Evolutionary conservation across 2,888 invertebrate species (phyloP), one percentile per base, ranked within the genome.

Genomic region (Eupithecia abbreviata): DNA sequence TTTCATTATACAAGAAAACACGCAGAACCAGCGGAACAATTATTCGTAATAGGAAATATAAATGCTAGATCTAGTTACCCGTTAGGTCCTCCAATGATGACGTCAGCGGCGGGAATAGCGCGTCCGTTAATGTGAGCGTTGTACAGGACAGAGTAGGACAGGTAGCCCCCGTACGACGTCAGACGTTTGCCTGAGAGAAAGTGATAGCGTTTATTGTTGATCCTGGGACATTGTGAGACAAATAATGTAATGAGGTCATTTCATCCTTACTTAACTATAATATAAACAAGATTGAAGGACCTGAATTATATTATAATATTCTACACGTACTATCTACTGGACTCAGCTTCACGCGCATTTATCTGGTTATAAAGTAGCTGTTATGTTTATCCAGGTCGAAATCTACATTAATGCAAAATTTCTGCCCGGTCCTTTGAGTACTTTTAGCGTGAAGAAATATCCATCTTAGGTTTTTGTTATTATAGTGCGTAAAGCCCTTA

Each of bases 141-240:
- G 84, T 97, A 98, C 83, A 96, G 96, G 0, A 99, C 94, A 0
- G 96, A 96, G 88, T 98, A 99, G 15, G 96, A 96, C 30, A 99
- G 92, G 77, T 96, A 95, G 0, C 98, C 99, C 4, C 99, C 99
- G 87, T 99, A 99, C 0, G 98, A 97, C 0, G 97, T 97, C 58
- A 99, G 92, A 86, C 97, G 97, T 89, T 98, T 98, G n/a, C 95
- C 95, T 95, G 82, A 30, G 30, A 62, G 62, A 30, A 30, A 12
- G 30, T 30, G 62, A 62, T 18, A 58, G 15, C 49, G 49, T 51
- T 51, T 51, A 51, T 15, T 51, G 15, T 12, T 49, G 12, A 49
- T 13, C 47, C 12, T 15, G 15, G 51, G 15, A 5, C 49, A 15
- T 49, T 15, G 15, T 13, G 15, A 15, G 49, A 49, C 15, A 15